phyloP scores from a whole-genome alignment of 2,888 invertebrate species.

The Rhabditoides inermis region DNA sequence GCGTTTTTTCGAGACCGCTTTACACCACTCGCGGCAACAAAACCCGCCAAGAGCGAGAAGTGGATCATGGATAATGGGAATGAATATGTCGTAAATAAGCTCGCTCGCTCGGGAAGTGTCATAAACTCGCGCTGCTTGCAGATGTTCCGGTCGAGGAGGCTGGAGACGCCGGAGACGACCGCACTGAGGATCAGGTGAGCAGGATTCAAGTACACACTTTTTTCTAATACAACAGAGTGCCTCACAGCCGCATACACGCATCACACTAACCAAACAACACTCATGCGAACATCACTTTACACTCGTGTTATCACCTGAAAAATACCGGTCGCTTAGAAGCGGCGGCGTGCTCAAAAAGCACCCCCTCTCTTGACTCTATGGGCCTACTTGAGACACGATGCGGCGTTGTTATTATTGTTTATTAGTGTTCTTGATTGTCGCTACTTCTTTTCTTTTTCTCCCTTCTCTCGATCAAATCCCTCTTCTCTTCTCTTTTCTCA shows the following conservation, averaged over 20 bases:
- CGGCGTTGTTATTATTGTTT: conserved; percentile 1
- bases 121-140: no score
- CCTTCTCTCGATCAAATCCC: not conserved
- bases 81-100: no score
- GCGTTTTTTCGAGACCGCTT: no score
- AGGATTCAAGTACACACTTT: not conserved
- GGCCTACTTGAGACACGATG: not conserved
- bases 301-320: no score
- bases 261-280: no score
- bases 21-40: no score
- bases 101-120: no score
- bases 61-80: no score
- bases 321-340: not conserved
- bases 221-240: no score
- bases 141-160: conserved; percentile 18
- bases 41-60: no score
- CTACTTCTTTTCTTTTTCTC: conserved; percentile 3
- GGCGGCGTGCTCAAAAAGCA: not conserved
- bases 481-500: conserved; percentile 1
- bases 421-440: conserved; percentile 1
- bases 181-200: conserved; percentile 49
- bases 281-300: no score
- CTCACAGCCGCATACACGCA: no score
- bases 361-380: not conserved
- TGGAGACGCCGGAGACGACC: conserved; percentile 26